Conservation (phyloP, 2,888 invertebrate genomes). For the Lochmaea capreae region DNA sequence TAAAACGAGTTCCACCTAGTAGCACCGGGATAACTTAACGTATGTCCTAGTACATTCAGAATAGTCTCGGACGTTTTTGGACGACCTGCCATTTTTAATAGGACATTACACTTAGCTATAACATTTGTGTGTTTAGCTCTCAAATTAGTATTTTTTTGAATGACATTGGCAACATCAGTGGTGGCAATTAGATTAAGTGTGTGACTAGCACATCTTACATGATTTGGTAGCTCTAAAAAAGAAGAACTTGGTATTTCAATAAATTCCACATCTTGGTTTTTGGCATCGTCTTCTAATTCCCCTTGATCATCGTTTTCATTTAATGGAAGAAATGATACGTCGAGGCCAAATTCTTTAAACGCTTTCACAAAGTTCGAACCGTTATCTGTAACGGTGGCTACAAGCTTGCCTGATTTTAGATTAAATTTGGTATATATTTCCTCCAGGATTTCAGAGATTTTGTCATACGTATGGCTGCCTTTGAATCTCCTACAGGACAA, state of each 20-base stretch:
- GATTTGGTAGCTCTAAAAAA: conserved; percentile 6
- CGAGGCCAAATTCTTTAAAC: conserved; percentile 35
- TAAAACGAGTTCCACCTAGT: background rate
- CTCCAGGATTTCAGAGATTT: conserved; percentile 40
- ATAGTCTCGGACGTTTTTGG: background rate
- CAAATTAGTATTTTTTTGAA: conserved; percentile 3
- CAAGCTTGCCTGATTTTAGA: conserved; percentile 26
- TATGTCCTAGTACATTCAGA: background rate
- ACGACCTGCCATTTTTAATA: background rate
- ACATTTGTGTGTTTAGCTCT: background rate
- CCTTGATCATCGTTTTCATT: conserved; percentile 21
- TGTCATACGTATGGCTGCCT: conserved; percentile 36
- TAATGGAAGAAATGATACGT: too few species aligned
- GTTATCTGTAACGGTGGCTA: conserved; percentile 38
- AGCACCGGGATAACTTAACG: background rate
- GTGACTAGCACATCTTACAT: background rate
- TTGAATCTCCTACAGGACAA: conserved; percentile 40
- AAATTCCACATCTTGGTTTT: background rate
- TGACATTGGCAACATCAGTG: conserved; percentile 15
- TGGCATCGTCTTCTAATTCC: conserved; percentile 12
- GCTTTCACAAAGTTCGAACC: conserved; percentile 42
- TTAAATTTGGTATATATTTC: conserved; percentile 32
- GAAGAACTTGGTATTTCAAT: conserved; percentile 13
- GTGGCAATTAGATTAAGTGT: background rate
- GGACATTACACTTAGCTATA: background rate